Evolutionary conservation across 92 coral and sea anemone genomes (phyloP), one percentile per base, ranked within the genome.

Genomic region (Hydrozoanthus gracilis): DNA sequence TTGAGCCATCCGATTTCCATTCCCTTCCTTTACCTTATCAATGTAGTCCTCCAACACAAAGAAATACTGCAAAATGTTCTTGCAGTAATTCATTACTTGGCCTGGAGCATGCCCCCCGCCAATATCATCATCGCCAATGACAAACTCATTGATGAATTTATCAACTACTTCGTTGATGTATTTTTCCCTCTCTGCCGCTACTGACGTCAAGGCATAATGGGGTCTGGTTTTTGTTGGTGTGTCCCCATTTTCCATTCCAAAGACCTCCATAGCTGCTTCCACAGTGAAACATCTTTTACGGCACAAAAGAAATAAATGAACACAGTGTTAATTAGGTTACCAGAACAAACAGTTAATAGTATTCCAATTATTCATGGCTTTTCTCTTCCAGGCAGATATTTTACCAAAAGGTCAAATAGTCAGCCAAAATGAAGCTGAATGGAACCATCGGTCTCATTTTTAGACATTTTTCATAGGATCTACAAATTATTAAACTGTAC

Each of bases 11-110:
- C 90, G 49, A 8, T 88, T 4, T 2, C 90, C 82, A 82, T 80
- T 87, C 9, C 90, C 90, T 46, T 88, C 87, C 50, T 51, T 88
- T 8, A 82, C 90, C 20, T 77, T 79, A 68, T 87, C 86, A 16
- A 65, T 14, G 54, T 68, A 51, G 44, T 87, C 78, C 64, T 58
- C 64, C 12, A 9, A 58, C n/a, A n/a, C n/a, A n/a, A n/a, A n/a
- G n/a, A n/a, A n/a, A n/a, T n/a, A n/a, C n/a, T n/a, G n/a, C n/a
- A n/a, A n/a, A n/a, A n/a, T n/a, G n/a, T n/a, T n/a, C n/a, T n/a
- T 9, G 47, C 67, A 66, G 64, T 78, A 55, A 16, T 68, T 51
- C 45, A 72, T 52, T 10, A 78, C 44, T 4, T 78, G 44, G 44
- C 78, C 89, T 78, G n/a, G 39, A n/a, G 48, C 49, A 14, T 17